These are phyloP conservation scores for Saturnia japonica DNA, from an alignment of 2,888 invertebrate genomes.

Conservation along the genomic window DNA sequence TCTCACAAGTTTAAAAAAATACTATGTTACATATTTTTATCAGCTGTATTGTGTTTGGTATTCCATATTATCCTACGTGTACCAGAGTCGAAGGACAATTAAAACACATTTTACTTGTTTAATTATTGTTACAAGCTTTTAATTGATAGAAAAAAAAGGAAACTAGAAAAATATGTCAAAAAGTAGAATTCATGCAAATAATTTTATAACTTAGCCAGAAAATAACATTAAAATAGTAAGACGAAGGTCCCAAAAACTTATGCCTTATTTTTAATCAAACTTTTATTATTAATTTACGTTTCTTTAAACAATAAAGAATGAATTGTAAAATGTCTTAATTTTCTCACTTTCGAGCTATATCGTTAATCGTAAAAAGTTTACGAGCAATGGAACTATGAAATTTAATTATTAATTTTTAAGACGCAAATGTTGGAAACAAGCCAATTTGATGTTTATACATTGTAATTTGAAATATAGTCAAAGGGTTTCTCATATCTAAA, in stretches of 20 bases:
- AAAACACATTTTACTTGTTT: neutral
- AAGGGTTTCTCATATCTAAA: neutral
- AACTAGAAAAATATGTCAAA: neutral
- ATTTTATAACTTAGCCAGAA: neutral
- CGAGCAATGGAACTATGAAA: neutral
- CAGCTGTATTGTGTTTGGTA: neutral
- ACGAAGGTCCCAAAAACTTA: neutral
- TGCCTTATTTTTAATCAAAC: neutral
- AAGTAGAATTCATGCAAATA: neutral
- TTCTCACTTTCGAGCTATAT: conserved; percentile 34
- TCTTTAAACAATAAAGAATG: conserved; percentile 70
- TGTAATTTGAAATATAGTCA: too few relatives aligned
- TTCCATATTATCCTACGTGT: neutral
- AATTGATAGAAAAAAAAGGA: too few relatives aligned
- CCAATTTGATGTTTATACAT: neutral
- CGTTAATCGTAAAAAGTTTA: conserved; percentile 66
- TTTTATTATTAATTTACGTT: conserved; percentile 5
- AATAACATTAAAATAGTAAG: neutral
- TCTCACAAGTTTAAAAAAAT: neutral
- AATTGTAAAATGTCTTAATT: conserved; percentile 51
- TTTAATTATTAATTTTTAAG: conserved; percentile 20
- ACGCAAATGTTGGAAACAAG: neutral
- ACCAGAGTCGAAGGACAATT: neutral
- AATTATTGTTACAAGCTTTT: neutral
- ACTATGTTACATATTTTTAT: neutral